These are phyloP conservation scores for Acrossocheilus wenchowensis DNA, from an alignment of 2,797 vertebrate genomes.

Conservation along the genomic window DNA sequence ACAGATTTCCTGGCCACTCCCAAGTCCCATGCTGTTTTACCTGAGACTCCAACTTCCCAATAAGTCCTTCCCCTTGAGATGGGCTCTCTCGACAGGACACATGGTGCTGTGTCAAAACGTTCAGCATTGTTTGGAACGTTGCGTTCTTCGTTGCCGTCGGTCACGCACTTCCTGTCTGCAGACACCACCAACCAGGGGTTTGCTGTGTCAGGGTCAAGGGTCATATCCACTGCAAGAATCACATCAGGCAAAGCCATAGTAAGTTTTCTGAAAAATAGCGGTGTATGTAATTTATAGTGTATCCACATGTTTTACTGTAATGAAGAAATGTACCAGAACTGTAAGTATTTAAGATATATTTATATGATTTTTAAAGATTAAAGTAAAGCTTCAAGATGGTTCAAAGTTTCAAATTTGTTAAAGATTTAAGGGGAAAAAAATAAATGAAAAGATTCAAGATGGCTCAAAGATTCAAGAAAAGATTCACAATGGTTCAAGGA, in stretches of 20 bases:
- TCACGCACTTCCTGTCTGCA: slow-evolving; percentile 71
- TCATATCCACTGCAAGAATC: slow-evolving; percentile 70
- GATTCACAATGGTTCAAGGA: neutral
- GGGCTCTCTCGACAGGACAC: slow-evolving; percentile 76
- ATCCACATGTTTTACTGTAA: neutral
- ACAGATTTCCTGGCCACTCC: slow-evolving; percentile 77
- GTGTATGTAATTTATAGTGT: neutral
- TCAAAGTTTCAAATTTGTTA: neutral
- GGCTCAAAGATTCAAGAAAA: neutral
- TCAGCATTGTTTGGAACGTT: slow-evolving; percentile 63
- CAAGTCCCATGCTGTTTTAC: slow-evolving; percentile 81
- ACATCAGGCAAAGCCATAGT: neutral
- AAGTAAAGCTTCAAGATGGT: neutral
- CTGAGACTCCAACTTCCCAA: slow-evolving; percentile 81
- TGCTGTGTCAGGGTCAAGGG: slow-evolving; percentile 79
- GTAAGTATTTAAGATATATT: neutral
- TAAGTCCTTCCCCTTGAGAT: slow-evolving; percentile 77
- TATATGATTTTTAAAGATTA: neutral
- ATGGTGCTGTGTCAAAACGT: slow-evolving; percentile 78
- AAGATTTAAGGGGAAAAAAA: neutral
- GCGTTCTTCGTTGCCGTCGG: slow-evolving; percentile 69
- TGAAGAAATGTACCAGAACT: neutral
- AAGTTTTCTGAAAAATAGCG: neutral
- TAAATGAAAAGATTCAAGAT: neutral
- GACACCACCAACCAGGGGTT: slow-evolving; percentile 81